phyloP scores from a whole-genome alignment of 2,888 invertebrate species.

The Thymelicus lineola region DNA sequence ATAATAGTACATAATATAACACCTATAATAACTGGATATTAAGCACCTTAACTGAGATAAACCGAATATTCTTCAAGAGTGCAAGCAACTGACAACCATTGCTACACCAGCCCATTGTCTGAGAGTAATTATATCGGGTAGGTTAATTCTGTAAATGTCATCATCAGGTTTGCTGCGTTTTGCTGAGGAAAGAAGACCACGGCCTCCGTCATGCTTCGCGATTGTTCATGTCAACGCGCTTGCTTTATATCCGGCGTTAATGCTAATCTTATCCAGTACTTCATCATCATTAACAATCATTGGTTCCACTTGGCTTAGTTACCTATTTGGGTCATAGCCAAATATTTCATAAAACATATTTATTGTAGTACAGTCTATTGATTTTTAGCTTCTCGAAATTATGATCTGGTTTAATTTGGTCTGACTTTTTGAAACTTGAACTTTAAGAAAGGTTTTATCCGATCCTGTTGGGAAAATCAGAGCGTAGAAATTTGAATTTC shows the following conservation, averaged over 20 bases:
- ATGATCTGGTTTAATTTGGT: no score
- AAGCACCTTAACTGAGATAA: background rate
- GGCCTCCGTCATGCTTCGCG: conserved; percentile 53
- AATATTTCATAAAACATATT: background rate
- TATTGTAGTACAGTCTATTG: background rate
- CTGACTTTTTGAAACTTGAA: no score
- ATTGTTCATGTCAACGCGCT: conserved; percentile 40
- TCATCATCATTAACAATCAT: conserved; percentile 5
- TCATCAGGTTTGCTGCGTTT: conserved; percentile 20
- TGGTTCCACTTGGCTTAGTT: background rate
- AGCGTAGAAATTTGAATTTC: no score
- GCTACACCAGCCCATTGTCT: conserved; percentile 30
- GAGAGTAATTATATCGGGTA: conserved; percentile 35
- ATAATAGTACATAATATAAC: background rate
- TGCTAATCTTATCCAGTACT: conserved; percentile 2
- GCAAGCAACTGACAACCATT: conserved; percentile 8
- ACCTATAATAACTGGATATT: background rate
- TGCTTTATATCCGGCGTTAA: conserved; percentile 10
- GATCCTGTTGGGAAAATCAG: no score
- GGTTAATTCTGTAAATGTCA: conserved; percentile 36
- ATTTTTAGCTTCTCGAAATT: background rate
- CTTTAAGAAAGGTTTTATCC: no score
- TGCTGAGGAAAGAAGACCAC: conserved; percentile 58
- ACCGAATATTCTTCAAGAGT: background rate
- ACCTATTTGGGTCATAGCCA: background rate